These are phyloP conservation scores for Tupaia chinensis DNA, from an alignment of 2,113 vertebrate genomes.

Conservation along the genomic window DNA sequence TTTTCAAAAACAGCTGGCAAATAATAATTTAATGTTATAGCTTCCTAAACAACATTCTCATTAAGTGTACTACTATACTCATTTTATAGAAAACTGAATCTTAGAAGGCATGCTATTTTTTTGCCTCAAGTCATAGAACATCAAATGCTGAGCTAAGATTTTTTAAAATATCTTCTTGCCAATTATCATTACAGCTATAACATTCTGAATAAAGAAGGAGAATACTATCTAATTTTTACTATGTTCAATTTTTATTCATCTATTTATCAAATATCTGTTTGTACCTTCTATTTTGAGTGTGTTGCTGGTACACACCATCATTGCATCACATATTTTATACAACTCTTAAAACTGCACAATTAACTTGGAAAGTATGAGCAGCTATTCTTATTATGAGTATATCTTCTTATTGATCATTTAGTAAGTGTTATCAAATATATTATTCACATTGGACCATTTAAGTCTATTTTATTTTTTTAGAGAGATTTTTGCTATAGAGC, in stretches of 20 bases:
- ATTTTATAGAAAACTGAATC: background rate
- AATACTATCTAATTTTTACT: background rate
- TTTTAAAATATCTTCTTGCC: background rate
- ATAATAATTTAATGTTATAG: slow-evolving; percentile 27
- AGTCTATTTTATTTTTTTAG: too few species aligned
- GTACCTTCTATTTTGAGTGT: background rate
- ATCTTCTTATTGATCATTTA: background rate
- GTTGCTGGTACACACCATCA: background rate
- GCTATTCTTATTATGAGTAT: background rate
- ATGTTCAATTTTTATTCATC: background rate
- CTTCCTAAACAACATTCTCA: background rate
- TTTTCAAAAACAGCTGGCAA: background rate
- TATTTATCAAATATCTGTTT: slow-evolving; percentile 36
- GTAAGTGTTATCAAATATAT: background rate
- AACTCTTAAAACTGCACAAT: slow-evolving; percentile 9
- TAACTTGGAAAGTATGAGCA: slow-evolving; percentile 10
- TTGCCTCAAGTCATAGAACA: background rate
- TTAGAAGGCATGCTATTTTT: background rate
- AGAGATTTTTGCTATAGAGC: too few species aligned
- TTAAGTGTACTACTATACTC: background rate
- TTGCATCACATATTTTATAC: background rate
- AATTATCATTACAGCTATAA: slow-evolving; percentile 1
- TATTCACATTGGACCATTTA: background rate
- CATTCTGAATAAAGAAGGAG: background rate
- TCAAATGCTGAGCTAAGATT: background rate